Conservation (phyloP, 2,797 vertebrate genomes). For the Myioborus miniatus region DNA sequence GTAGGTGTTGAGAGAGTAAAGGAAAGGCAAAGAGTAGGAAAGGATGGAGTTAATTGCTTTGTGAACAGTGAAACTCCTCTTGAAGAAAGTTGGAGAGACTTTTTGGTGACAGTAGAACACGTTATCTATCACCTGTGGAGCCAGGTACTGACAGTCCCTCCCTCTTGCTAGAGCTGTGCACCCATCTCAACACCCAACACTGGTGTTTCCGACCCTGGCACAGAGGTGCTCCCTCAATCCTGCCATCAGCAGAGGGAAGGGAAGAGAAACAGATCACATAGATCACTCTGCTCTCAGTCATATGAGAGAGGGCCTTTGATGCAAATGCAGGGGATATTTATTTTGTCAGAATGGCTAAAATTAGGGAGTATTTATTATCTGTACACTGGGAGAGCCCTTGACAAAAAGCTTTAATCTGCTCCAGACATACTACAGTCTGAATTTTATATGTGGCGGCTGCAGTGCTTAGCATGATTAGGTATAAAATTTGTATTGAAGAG, state of each 20-base stretch:
- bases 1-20: neutral
- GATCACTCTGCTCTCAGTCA: neutral
- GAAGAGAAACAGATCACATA: neutral
- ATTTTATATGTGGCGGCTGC: neutral
- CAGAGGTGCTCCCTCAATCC: neutral
- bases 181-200: neutral
- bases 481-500: neutral
- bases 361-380: neutral
- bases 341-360: neutral
- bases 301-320: neutral
- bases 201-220: neutral
- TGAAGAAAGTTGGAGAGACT: neutral
- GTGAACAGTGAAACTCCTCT: neutral
- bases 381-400: neutral
- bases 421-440: neutral
- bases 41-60: neutral
- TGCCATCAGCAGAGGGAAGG: neutral
- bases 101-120: neutral
- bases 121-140: neutral
- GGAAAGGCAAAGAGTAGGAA: neutral
- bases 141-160: neutral
- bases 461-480: neutral
- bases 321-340: neutral
- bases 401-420: neutral
- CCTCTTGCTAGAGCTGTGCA: neutral